Evolutionary conservation across 2,888 invertebrate species (phyloP), one percentile per base, ranked within the genome.

Genomic region (Allacma fusca): DNA sequence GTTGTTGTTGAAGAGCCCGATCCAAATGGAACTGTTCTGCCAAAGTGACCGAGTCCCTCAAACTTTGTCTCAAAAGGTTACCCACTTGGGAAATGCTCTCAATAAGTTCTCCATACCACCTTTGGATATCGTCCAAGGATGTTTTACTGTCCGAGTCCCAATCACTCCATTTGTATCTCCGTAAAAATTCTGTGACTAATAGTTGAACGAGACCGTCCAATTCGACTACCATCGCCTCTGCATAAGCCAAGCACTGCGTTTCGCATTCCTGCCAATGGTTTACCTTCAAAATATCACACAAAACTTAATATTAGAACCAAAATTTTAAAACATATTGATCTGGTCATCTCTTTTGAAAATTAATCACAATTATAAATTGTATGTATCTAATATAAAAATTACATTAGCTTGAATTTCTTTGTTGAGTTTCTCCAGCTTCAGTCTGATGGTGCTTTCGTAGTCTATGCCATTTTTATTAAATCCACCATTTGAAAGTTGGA

Each of bases 131-230:
- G 1, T 72, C 72, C 40, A 50, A 28, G 21, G 13, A 12, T 2
- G 24, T 2, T 9, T 0, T 16, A 9, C 21, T 24, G 24, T 70
- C 50, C 16, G 21, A 19, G 0, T 21, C 28, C n/a, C 24, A 24
- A 5, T 72, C 72, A 72, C 59, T 59, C 72, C 72, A 72, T 23
- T 72, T 57, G 21, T 50, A 29, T 34, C 26, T 28, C 1, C 19
- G 4, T 12, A 72, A 26, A 34, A 50, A 59, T 9, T 72, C 72
- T 12, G 13, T n/a, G 13, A 34, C 21, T 29, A 72, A 23, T 29
- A 4, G n/a, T 13, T 16, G n/a, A 2, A 72, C 34, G 12, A 72
- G 26, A 12, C n/a, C 21, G 9, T 59, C 29, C n/a, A 72, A 13
- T 23, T 72, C 72, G 9, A 19, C 29, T 29, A 72, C 59, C 0